A percentile compares a stretch with the other conserved stretches of the same genome.
phyloP scores from a whole-genome alignment of 2,797 vertebrate genomes.

The Chelonia mydas region DNA sequence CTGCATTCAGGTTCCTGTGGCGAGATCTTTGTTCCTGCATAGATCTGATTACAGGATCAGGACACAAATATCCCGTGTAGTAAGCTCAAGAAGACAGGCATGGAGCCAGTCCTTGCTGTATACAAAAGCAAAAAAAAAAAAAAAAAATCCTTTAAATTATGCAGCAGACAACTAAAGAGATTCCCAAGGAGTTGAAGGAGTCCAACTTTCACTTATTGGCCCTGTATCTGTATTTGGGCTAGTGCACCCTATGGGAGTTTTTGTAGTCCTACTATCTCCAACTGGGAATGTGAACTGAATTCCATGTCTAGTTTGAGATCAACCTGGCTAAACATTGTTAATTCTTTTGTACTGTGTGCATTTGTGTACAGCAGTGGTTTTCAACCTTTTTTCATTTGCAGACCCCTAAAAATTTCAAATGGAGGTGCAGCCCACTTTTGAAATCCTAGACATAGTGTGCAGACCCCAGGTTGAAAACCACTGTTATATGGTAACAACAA shows the following conservation, averaged over 20 bases:
- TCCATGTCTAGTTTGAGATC: background rate
- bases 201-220: background rate
- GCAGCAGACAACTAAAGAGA: slow-evolving; percentile 46
- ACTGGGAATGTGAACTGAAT: background rate
- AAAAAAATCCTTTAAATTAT: background rate
- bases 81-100: slow-evolving; percentile 8
- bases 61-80: background rate
- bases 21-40: background rate
- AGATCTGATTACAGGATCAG: slow-evolving; percentile 61
- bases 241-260: background rate
- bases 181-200: background rate
- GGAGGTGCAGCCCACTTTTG: no score
- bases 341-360: background rate
- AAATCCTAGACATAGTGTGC: no score
- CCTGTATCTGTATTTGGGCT: background rate
- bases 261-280: background rate
- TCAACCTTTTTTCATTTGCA: no score
- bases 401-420: no score
- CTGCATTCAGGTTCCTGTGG: background rate
- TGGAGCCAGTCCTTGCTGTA: slow-evolving; percentile 27
- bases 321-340: background rate
- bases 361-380: background rate
- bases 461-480: no score
- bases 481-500: no score
- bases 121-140: slow-evolving; percentile 10